Evolutionary conservation across 2,888 invertebrate species (phyloP).

Genomic region (Sarcophaga subvicina): DNA sequence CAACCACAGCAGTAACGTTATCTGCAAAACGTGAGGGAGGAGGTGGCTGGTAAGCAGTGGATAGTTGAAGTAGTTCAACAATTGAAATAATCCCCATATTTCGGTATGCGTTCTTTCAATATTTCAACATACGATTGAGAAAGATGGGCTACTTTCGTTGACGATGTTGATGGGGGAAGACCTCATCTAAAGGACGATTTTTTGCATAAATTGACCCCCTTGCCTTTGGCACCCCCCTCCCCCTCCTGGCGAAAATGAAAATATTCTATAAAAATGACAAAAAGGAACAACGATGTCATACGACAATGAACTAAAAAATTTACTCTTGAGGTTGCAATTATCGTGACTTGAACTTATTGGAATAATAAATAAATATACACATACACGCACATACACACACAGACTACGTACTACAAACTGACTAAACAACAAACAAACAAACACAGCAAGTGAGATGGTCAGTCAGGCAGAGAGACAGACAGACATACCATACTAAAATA

Average conservation of each 20-base stretch:
- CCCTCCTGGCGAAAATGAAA: neutral
- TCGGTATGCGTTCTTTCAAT: slow-evolving; percentile 9
- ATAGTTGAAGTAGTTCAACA: slow-evolving; percentile 6
- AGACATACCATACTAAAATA: neutral
- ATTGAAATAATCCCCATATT: slow-evolving; percentile 42
- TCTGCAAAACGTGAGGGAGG: neutral
- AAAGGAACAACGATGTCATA: slow-evolving; percentile 29
- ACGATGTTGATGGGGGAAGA: neutral
- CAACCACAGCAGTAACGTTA: slow-evolving; percentile 19
- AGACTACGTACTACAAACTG: neutral
- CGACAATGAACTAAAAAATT: slow-evolving; percentile 61
- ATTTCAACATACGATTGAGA: slow-evolving; percentile 45
- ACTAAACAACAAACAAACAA: neutral
- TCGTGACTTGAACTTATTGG: slow-evolving; percentile 79
- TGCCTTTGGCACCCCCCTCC: neutral
- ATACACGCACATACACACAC: slow-evolving; percentile 19
- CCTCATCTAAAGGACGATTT: slow-evolving; percentile 33
- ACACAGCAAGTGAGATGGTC: neutral
- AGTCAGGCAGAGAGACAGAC: neutral
- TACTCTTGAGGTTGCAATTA: slow-evolving; percentile 79
- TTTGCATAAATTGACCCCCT: slow-evolving; percentile 24
- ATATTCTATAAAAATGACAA: neutral
- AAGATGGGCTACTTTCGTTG: slow-evolving; percentile 24
- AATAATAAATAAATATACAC: slow-evolving; percentile 66
- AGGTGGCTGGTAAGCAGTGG: neutral